Evolutionary conservation across 2,113 vertebrate species (phyloP).

Genomic region (Clarias batrachus): DNA sequence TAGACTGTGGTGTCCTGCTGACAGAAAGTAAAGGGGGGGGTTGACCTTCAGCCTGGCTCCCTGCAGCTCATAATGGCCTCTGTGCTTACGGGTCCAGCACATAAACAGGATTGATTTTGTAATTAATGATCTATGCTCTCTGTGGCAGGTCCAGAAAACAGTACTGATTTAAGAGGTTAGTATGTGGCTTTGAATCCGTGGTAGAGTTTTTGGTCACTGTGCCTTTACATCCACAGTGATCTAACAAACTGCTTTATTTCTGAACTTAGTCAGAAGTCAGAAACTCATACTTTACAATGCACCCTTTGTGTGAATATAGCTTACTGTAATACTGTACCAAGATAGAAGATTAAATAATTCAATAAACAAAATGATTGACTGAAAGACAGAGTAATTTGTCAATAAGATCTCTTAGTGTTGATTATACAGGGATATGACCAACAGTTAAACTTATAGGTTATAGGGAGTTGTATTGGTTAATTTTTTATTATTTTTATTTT

Average conservation of each 20-base stretch:
- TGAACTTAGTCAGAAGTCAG: neutral
- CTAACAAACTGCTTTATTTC: neutral
- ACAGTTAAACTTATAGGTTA: neutral
- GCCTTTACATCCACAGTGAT: neutral
- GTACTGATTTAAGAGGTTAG: conserved; percentile 10
- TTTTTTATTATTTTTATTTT: too few relatives aligned
- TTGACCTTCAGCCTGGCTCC: conserved; percentile 44
- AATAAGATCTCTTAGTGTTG: neutral
- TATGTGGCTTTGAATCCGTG: neutral
- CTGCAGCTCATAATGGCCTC: conserved; percentile 44
- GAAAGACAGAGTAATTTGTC: neutral
- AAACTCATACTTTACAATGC: neutral
- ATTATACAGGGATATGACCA: neutral
- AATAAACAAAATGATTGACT: neutral
- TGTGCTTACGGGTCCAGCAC: conserved; percentile 43
- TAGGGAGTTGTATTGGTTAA: neutral
- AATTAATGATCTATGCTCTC: conserved; percentile 46
- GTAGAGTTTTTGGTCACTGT: neutral
- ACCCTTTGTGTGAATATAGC: neutral
- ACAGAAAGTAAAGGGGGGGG: neutral
- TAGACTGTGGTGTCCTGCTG: conserved; percentile 41
- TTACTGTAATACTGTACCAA: neutral
- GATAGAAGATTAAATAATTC: neutral
- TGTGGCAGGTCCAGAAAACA: conserved; percentile 25
- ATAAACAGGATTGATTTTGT: conserved; percentile 48